Conservation (phyloP, 2,113 vertebrate species). For the Antechinus stuartii region DNA sequence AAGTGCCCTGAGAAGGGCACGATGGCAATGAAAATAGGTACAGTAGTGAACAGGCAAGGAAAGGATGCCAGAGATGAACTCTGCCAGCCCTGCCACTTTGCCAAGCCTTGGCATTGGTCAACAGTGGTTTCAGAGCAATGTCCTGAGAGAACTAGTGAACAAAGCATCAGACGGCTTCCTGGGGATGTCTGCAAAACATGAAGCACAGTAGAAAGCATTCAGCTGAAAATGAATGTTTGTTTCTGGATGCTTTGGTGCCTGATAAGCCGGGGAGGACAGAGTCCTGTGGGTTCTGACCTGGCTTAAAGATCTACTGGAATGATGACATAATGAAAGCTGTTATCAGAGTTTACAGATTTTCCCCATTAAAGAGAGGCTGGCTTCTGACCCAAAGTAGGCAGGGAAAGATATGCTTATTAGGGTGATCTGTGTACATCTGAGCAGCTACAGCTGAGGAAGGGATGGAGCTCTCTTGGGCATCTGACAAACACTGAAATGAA, state of each 20-base stretch:
- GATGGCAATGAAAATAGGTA: not conserved
- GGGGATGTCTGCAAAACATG: not conserved
- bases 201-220: not conserved
- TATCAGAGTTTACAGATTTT: slow-evolving; percentile 7
- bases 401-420: not conserved
- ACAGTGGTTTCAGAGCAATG: not conserved
- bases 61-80: not conserved
- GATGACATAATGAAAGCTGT: not conserved
- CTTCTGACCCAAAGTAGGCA: not conserved
- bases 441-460: slow-evolving; percentile 58
- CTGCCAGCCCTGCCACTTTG: not conserved
- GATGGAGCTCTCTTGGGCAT: slow-evolving; percentile 61
- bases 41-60: not conserved
- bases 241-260: not conserved
- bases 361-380: not conserved
- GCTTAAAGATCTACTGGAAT: not conserved
- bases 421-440: not conserved
- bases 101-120: not conserved
- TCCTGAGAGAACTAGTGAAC: not conserved
- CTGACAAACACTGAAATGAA: slow-evolving; percentile 10
- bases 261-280: not conserved
- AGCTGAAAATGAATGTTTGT: not conserved
- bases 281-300: not conserved
- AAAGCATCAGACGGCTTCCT: not conserved
- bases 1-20: not conserved